Conservation (phyloP, 1,140 invertebrate genomes). For the Leguminivora glycinivorella region DNA sequence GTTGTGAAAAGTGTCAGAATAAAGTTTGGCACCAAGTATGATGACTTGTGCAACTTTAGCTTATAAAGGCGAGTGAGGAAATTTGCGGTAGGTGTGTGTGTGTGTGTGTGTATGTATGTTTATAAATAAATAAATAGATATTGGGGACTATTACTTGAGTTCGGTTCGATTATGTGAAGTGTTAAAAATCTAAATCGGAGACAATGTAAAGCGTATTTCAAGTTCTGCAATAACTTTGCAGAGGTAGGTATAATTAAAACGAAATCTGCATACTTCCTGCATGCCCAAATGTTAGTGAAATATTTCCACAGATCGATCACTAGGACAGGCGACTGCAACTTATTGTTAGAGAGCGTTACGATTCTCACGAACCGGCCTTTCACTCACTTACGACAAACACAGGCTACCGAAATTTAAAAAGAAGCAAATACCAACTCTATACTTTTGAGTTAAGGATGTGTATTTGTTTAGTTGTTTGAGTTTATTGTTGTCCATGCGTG, state of each 20-base stretch:
- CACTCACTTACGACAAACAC: slow-evolving; percentile 69
- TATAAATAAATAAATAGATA: no score
- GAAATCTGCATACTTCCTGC: slow-evolving; percentile 49
- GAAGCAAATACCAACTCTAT: slow-evolving; percentile 33
- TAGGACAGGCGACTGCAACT: slow-evolving; percentile 66
- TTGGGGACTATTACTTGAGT: no score
- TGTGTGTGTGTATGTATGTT: no score
- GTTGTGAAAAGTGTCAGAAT: no score
- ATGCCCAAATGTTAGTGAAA: slow-evolving; percentile 59
- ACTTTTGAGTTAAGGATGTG: slow-evolving; percentile 29
- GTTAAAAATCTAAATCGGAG: neutral
- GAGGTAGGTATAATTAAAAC: slow-evolving; percentile 10
- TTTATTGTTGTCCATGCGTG: slow-evolving; percentile 72
- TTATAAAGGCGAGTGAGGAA: no score
- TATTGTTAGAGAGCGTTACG: slow-evolving; percentile 71
- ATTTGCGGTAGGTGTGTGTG: no score
- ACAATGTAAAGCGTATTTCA: neutral
- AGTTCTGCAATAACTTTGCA: neutral
- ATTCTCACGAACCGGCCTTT: slow-evolving; percentile 75
- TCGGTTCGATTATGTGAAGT: no score
- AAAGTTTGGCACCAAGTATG: no score
- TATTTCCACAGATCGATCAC: slow-evolving; percentile 73
- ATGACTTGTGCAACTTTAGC: no score
- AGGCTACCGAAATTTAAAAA: slow-evolving; percentile 13
- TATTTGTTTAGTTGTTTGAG: slow-evolving; percentile 48